Percentiles rank a stretch among this genome's conserved stretches.
Conservation (phyloP, 1,140 invertebrate genomes). For the Drosophila rhopaloa region DNA sequence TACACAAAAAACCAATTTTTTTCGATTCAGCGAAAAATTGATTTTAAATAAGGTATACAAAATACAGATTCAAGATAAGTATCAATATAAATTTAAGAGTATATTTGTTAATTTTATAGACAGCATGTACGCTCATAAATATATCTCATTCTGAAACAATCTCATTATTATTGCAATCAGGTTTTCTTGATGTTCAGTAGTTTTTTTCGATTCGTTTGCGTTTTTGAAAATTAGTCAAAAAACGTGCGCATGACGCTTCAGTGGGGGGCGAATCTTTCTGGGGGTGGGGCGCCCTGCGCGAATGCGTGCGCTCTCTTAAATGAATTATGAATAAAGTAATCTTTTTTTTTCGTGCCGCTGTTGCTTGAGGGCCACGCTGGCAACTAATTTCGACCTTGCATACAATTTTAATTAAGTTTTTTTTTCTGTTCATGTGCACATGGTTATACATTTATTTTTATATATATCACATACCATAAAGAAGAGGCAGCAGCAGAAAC, state of each 20-base stretch:
- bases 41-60: slow-evolving; percentile 5
- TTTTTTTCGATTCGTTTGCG: slow-evolving; percentile 15
- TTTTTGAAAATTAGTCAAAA: slow-evolving; percentile 57
- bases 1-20: neutral
- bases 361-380: slow-evolving; percentile 72
- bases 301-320: slow-evolving; percentile 61
- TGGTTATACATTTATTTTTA: slow-evolving; percentile 31
- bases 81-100: neutral
- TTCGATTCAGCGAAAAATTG: neutral
- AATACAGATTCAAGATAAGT: slow-evolving; percentile 3
- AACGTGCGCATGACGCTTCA: slow-evolving; percentile 47
- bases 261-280: slow-evolving; percentile 3
- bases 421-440: slow-evolving; percentile 26
- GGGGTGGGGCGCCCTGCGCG: neutral
- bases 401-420: slow-evolving; percentile 78
- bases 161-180: slow-evolving; percentile 73
- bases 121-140: slow-evolving; percentile 17
- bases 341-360: slow-evolving; percentile 25
- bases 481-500: slow-evolving; percentile 14
- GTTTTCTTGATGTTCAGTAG: slow-evolving; percentile 28
- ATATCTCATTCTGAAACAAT: slow-evolving; percentile 55
- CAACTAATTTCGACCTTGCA: slow-evolving; percentile 81
- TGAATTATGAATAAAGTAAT: slow-evolving; percentile 79
- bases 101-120: slow-evolving; percentile 33
- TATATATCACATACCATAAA: slow-evolving; percentile 17